Evolutionary conservation across 2,888 invertebrate genomes (phyloP).

Genomic region (Cotesia congregata): DNA sequence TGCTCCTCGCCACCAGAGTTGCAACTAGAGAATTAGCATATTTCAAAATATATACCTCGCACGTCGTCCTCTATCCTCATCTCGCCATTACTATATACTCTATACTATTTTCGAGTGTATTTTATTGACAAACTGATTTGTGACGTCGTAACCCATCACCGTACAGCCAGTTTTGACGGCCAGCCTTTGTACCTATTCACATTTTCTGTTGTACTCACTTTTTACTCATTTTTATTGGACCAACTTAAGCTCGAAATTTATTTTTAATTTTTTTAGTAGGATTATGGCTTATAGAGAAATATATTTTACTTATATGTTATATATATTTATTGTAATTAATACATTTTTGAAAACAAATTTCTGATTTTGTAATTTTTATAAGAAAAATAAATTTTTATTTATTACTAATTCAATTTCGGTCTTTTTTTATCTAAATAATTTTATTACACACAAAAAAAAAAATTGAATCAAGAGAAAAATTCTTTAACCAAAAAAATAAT

Average conservation of each 20-base stretch:
- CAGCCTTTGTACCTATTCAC: neutral
- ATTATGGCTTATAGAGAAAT: too few relatives aligned
- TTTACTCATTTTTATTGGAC: neutral
- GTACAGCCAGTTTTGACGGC: neutral
- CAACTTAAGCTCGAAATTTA: neutral
- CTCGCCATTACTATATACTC: neutral
- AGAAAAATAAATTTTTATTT: too few relatives aligned
- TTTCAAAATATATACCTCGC: neutral
- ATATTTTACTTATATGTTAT: too few relatives aligned
- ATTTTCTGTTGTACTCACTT: neutral
- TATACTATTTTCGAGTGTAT: slow-evolving; percentile 1
- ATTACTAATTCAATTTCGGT: too few relatives aligned
- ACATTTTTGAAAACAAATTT: too few relatives aligned
- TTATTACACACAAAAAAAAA: too few relatives aligned
- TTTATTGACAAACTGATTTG: slow-evolving; percentile 1
- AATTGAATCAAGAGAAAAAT: too few relatives aligned
- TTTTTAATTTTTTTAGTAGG: too few relatives aligned
- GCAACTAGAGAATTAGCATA: neutral
- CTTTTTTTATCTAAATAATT: too few relatives aligned
- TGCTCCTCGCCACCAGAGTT: neutral
- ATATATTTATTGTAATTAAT: too few relatives aligned
- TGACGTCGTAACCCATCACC: neutral
- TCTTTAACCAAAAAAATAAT: too few relatives aligned
- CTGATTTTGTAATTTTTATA: too few relatives aligned
- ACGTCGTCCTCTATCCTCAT: neutral